These are phyloP conservation scores for Calonectris borealis DNA, from an alignment of 2,113 vertebrate genomes.

Conservation along the genomic window DNA sequence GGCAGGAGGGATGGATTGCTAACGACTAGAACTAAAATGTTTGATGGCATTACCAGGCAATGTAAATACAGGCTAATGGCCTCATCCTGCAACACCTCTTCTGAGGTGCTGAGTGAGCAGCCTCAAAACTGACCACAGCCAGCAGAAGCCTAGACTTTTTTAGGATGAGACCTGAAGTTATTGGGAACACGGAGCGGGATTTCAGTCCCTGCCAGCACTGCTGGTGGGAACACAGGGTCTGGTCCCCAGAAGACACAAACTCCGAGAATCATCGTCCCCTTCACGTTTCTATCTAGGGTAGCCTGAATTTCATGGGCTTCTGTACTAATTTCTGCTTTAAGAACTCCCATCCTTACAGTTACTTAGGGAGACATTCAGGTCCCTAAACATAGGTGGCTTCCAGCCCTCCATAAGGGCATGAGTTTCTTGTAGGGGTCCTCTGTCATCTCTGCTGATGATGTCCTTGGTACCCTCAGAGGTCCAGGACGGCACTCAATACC, in stretches of 20 bases:
- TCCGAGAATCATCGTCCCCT: not conserved
- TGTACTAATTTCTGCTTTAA: not conserved
- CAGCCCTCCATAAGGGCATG: not conserved
- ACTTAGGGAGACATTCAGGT: not conserved
- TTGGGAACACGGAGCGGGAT: not conserved
- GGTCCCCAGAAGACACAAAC: not conserved
- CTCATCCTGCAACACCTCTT: constrained; percentile 18
- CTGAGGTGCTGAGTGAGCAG: constrained; percentile 24
- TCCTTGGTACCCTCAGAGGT: not conserved
- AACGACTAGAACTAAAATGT: not conserved
- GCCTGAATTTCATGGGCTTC: not conserved
- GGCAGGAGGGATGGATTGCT: constrained; percentile 26
- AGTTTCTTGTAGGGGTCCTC: not conserved
- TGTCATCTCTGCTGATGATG: not conserved
- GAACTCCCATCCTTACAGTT: not conserved
- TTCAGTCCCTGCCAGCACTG: not conserved
- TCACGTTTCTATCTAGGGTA: not conserved
- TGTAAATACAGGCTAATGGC: not conserved
- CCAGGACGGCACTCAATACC: not conserved
- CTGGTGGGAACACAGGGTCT: not conserved
- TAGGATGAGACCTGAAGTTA: not conserved
- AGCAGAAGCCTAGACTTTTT: not conserved
- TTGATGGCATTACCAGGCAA: constrained; percentile 59
- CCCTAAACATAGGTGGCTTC: not conserved
- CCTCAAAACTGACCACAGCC: not conserved